phyloP scores from a whole-genome alignment of 2,797 vertebrate species.

The Malacoctenus gilli region DNA sequence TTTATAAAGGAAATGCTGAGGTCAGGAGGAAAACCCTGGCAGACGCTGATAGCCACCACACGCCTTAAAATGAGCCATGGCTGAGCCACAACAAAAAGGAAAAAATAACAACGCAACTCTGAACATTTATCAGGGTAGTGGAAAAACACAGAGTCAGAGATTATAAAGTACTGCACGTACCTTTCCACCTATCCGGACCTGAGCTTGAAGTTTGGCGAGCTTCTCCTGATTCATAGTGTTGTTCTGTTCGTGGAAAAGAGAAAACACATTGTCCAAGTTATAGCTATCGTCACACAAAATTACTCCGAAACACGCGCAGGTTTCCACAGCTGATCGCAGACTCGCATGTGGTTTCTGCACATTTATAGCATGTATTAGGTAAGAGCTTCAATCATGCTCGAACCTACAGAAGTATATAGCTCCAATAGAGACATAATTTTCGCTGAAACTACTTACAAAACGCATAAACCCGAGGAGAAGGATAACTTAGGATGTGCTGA shows the following conservation, averaged over 20 bases:
- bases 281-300: too few species aligned
- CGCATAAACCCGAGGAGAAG: background rate
- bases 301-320: too few species aligned
- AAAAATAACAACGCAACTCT: background rate
- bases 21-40: conserved; percentile 62
- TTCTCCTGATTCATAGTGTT: conserved; percentile 97
- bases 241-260: conserved; percentile 58
- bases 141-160: background rate
- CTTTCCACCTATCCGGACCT: conserved; percentile 99
- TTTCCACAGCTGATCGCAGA: background rate
- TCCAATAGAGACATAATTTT: background rate
- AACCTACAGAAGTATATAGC: background rate
- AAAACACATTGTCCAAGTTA: too few species aligned
- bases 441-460: background rate
- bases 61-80: conserved; percentile 34
- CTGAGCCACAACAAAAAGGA: background rate
- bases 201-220: conserved; percentile 96
- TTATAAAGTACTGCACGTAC: conserved; percentile 68
- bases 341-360: conserved; percentile 15
- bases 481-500: rapidly evolving
- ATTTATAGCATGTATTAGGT: conserved; percentile 4
- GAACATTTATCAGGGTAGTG: background rate
- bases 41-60: conserved; percentile 39
- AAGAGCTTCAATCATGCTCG: conserved; percentile 14
- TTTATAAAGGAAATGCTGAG: conserved; percentile 74